These are phyloP conservation scores for Drosophila dunni DNA, from an alignment of 1,140 invertebrate genomes.

Conservation along the genomic window DNA sequence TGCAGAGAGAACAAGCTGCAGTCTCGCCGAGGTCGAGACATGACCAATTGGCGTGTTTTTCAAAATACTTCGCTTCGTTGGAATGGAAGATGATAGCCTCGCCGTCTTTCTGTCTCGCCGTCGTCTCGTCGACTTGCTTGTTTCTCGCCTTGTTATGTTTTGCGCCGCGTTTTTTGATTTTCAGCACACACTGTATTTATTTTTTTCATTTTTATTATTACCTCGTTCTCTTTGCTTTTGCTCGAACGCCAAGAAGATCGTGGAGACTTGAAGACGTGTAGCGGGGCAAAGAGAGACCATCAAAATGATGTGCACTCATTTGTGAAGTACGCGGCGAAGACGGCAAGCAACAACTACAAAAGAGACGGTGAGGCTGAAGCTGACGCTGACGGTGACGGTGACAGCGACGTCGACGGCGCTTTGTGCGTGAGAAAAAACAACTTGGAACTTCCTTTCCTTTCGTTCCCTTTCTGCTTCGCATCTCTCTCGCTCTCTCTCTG, in stretches of 20 bases:
- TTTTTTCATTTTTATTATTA: conserved; percentile 11
- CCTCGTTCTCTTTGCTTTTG: conserved; percentile 53
- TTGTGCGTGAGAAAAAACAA: conserved; percentile 68
- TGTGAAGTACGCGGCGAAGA: conserved; percentile 70
- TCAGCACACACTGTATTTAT: conserved; percentile 31
- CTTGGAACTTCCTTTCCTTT: conserved; percentile 34
- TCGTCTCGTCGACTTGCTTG: conserved; percentile 9
- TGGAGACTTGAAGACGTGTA: background rate
- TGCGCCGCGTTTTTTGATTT: conserved; percentile 38
- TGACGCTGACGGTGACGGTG: background rate
- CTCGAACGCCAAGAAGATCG: conserved; percentile 11
- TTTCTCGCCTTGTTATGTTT: conserved; percentile 46
- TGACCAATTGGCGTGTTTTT: conserved; percentile 83
- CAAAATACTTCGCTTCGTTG: conserved; percentile 62
- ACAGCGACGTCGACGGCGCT: conserved; percentile 18
- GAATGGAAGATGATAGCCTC: conserved; percentile 74
- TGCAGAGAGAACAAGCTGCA: conserved; percentile 26
- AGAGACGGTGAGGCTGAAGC: no score
- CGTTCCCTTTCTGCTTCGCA: conserved; percentile 11
- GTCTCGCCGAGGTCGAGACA: conserved; percentile 72
- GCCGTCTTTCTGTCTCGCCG: conserved; percentile 10
- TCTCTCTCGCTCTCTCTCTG: conserved; percentile 11
- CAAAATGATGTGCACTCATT: conserved; percentile 78
- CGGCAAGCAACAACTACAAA: background rate
- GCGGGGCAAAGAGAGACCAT: conserved; percentile 35